Conservation (phyloP, 2,888 invertebrate species). For the Hirtodrosophila confusa region DNA sequence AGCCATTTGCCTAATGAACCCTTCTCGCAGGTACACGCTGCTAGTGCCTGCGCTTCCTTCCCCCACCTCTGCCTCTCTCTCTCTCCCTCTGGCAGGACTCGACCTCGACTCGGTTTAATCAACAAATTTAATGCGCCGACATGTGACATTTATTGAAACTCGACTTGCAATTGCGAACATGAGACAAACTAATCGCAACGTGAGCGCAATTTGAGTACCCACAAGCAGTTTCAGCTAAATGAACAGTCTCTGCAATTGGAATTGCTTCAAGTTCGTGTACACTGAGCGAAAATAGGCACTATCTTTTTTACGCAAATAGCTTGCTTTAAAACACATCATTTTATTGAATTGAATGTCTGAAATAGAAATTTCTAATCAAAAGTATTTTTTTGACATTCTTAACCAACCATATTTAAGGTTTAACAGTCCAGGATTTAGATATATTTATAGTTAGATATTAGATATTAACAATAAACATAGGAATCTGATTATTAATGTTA, state of each 20-base stretch:
- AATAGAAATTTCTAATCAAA: too few relatives aligned
- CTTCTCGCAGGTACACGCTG: conserved; percentile 46
- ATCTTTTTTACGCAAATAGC: too few relatives aligned
- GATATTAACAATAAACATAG: too few relatives aligned
- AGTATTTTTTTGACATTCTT: too few relatives aligned
- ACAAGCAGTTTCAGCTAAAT: conserved; percentile 14
- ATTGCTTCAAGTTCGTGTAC: conserved; percentile 21
- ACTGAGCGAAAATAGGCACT: conserved; percentile 7
- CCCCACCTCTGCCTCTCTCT: not conserved
- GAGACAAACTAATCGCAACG: conserved; percentile 48
- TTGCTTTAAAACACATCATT: too few relatives aligned
- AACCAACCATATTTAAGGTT: too few relatives aligned
- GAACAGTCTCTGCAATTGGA: conserved; percentile 12
- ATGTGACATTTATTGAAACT: conserved; percentile 77
- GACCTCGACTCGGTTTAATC: conserved; percentile 57
- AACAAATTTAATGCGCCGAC: conserved; percentile 64
- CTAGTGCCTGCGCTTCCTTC: conserved; percentile 6
- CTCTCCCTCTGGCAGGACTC: conserved; percentile 3
- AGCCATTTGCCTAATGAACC: conserved; percentile 70
- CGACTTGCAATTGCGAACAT: conserved; percentile 32
- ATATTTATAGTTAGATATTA: too few relatives aligned
- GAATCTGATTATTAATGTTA: too few relatives aligned
- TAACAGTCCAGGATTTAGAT: too few relatives aligned
- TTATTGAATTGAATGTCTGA: too few relatives aligned
- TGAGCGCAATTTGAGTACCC: conserved; percentile 33